Evolutionary conservation across 2,113 vertebrate genomes (phyloP).

Genomic region (Sylvia atricapilla): DNA sequence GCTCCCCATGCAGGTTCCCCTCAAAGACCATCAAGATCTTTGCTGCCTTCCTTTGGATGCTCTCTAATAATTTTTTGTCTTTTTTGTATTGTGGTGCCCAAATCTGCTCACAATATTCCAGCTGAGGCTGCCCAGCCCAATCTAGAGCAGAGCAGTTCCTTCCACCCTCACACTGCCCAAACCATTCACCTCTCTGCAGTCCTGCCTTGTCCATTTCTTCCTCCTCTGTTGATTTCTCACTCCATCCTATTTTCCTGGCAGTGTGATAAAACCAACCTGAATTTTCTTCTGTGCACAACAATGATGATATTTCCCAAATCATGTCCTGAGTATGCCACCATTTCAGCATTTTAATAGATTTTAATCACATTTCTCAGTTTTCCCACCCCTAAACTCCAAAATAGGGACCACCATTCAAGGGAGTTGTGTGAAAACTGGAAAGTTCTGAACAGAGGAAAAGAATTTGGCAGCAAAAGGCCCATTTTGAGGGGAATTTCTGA

Average conservation of each 20-base stretch:
- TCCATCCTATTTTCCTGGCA: background rate
- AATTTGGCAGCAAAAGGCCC: background rate
- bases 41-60: background rate
- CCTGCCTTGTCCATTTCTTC: background rate
- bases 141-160: background rate
- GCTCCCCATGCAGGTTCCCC: background rate
- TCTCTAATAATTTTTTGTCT: background rate
- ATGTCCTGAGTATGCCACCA: background rate
- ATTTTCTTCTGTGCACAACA: background rate
- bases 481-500: background rate
- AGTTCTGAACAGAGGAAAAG: background rate
- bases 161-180: background rate
- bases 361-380: background rate
- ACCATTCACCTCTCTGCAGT: background rate
- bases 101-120: background rate
- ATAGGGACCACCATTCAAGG: background rate
- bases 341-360: background rate
- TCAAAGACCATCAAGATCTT: background rate
- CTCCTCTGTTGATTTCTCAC: background rate
- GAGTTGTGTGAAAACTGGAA: background rate
- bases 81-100: background rate
- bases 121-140: background rate
- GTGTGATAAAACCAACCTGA: background rate
- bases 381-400: background rate
- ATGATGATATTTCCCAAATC: background rate